These are phyloP conservation scores for Heterodera schachtii DNA, from an alignment of 1,140 invertebrate genomes.

Conservation along the genomic window DNA sequence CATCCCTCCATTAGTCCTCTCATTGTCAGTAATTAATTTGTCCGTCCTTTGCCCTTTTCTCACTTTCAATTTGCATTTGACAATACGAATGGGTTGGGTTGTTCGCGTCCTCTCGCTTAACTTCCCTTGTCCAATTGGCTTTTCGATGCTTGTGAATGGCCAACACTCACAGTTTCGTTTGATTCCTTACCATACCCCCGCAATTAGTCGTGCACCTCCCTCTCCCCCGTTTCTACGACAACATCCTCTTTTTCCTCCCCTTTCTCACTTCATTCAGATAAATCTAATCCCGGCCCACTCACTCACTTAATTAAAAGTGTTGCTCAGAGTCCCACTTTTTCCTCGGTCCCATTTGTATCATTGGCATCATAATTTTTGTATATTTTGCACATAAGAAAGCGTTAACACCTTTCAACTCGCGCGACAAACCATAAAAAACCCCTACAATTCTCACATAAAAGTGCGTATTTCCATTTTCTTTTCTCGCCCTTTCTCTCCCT, in stretches of 20 bases:
- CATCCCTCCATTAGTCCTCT: background rate
- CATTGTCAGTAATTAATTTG: background rate
- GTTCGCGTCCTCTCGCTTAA: background rate
- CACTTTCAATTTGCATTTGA: too few species aligned
- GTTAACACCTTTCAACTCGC: too few species aligned
- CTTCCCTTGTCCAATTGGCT: background rate
- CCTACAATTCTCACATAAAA: background rate
- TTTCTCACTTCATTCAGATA: background rate
- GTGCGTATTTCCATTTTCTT: background rate
- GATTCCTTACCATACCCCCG: background rate
- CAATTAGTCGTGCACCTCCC: background rate
- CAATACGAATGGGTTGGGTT: too few species aligned
- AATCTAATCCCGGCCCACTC: background rate
- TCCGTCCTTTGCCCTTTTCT: background rate
- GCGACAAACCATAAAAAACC: too few species aligned
- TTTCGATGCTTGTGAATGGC: background rate
- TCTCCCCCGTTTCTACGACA: constrained; percentile 22
- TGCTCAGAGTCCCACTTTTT: constrained; percentile 4
- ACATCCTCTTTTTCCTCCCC: background rate
- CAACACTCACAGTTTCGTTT: background rate
- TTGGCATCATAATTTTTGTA: background rate
- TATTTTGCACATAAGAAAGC: too few species aligned
- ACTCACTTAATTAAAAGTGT: constrained; percentile 20
- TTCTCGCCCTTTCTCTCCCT: background rate
- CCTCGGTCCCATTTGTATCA: background rate